Percentiles rank a stretch among this genome's conserved stretches.
Conservation (phyloP, 2,888 invertebrate genomes). For the Drosophila paranaensis region DNA sequence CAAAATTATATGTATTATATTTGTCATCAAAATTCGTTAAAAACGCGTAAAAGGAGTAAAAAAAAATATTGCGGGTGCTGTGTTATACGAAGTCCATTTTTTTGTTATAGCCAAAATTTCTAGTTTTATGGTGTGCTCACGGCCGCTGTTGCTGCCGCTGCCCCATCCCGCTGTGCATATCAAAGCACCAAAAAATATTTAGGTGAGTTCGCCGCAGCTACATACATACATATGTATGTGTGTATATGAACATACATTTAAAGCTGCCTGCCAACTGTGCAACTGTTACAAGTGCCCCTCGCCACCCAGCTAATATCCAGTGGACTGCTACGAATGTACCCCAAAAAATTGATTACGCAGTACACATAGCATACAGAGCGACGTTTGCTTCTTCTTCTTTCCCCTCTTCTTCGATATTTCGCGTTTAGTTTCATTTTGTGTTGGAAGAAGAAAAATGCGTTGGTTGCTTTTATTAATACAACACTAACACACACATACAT, state of each 20-base stretch:
- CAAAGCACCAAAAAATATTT: conserved; percentile 49
- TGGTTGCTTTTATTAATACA: conserved; percentile 77
- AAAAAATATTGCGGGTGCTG: conserved; percentile 33
- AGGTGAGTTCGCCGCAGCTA: conserved; percentile 56
- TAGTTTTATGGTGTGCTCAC: conserved; percentile 54
- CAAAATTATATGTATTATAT: conserved; percentile 37
- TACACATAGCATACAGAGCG: conserved; percentile 46
- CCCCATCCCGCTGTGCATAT: conserved; percentile 53
- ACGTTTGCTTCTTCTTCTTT: conserved; percentile 36
- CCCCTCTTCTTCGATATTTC: conserved; percentile 44
- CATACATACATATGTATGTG: background rate
- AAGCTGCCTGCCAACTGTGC: conserved; percentile 53
- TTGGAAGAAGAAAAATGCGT: conserved; percentile 69
- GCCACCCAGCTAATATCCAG: conserved; percentile 42
- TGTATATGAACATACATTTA: background rate
- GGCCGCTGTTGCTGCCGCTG: conserved; percentile 49
- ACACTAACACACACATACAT: conserved; percentile 44
- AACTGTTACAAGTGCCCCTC: conserved; percentile 49
- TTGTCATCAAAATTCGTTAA: conserved; percentile 50
- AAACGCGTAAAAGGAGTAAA: conserved; percentile 4
- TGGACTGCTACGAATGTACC: conserved; percentile 26
- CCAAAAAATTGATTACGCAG: conserved; percentile 74
- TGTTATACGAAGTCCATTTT: conserved; percentile 38
- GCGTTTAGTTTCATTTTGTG: conserved; percentile 62
- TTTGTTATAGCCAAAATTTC: conserved; percentile 44